These are phyloP conservation scores for Zeuzera pyrina DNA, from an alignment of 2,888 invertebrate genomes.

Conservation along the genomic window DNA sequence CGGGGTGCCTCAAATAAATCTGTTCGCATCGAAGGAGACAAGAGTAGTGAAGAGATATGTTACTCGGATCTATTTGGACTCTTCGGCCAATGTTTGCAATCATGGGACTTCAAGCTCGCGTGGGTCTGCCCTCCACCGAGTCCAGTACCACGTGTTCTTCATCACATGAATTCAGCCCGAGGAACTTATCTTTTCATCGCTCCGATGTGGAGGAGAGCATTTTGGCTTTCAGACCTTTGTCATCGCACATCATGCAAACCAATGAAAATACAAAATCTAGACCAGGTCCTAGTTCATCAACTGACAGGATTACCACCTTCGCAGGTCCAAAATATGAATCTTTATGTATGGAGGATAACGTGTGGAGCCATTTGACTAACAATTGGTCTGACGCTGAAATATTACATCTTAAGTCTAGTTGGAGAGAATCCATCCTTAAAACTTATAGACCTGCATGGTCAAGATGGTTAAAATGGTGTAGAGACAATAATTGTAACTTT, in stretches of 20 bases:
- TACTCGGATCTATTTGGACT: slow-evolving; percentile 3
- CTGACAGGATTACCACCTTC: slow-evolving; percentile 11
- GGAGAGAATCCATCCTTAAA: slow-evolving; percentile 6
- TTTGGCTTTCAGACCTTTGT: slow-evolving; percentile 20
- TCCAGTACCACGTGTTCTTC: slow-evolving; percentile 15
- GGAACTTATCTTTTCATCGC: slow-evolving; percentile 12
- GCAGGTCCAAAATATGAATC: slow-evolving; percentile 7
- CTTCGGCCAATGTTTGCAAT: slow-evolving; percentile 6
- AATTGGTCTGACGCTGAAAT: slow-evolving; percentile 4
- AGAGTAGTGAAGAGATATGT: slow-evolving; percentile 5
- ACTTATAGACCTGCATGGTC: slow-evolving; percentile 6
- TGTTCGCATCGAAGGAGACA: slow-evolving; percentile 6
- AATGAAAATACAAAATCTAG: slow-evolving; percentile 7
- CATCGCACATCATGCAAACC: slow-evolving; percentile 8
- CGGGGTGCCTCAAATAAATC: slow-evolving; percentile 8
- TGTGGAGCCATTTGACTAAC: slow-evolving; percentile 7
- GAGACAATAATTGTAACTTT: neutral
- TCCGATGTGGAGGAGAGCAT: slow-evolving; percentile 18
- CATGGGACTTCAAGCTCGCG: slow-evolving; percentile 13
- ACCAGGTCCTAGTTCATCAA: slow-evolving; percentile 8
- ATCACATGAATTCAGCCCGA: slow-evolving; percentile 15
- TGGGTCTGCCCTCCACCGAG: slow-evolving; percentile 23
- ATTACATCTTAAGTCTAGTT: neutral
- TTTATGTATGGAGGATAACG: slow-evolving; percentile 14
- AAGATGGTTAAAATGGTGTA: slow-evolving; percentile 3